Base-by-base conservation (phyloP, 2,797 vertebrate genomes). In the Danio kyathit region DNA sequence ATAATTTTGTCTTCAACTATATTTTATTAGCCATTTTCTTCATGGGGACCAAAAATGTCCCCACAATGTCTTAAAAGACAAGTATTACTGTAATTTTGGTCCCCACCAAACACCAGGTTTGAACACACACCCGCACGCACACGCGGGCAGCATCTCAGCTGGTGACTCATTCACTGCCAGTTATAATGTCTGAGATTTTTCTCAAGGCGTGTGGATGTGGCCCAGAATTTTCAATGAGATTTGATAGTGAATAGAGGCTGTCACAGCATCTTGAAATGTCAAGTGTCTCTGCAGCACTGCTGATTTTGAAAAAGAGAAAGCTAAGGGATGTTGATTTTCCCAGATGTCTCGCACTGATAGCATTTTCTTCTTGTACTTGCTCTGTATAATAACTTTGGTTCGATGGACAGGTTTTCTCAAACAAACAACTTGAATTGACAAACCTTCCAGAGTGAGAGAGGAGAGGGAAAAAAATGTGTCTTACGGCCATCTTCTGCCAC, bases 401-500 rank as follows among this genome's bases (percentile, higher is more conserved):
- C 79, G 76, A 79, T 52, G 14, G 66, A 63, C 66, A n/a, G 59
- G 54, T 69, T 60, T 69, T 61, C 71, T 71, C 44, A 79, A 79
- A 71, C 65, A 79, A 71, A 61, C 29, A 70, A 19, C 17, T 40
- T 52, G 17, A 71, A 71, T 51, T 70, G 56, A 71, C 67, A 79
- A 46, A 29, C 57, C 43, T n/a, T 63, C n/a, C 19, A 48, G 16
- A 73, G 16, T n/a, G n/a, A 38, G 49, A 63, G 2, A 51, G 16
- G 19, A 60, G 8, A 16, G 29, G 4, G 14, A 48, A n/a, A 69
- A 71, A 69, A 71, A 56, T 49, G 57, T 82, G 5, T 82, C 93
- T 90, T 93, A 95, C 94, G 92, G 88, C 92, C 91, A 73, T 94
- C 93, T 81, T 94, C 91, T 83, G 92, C 94, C 80, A 94, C 87